A percentile compares a stretch with the other conserved stretches of the same genome.
Evolutionary conservation across 2,888 invertebrate species (phyloP).

Genomic region (Bombylius discolor): DNA sequence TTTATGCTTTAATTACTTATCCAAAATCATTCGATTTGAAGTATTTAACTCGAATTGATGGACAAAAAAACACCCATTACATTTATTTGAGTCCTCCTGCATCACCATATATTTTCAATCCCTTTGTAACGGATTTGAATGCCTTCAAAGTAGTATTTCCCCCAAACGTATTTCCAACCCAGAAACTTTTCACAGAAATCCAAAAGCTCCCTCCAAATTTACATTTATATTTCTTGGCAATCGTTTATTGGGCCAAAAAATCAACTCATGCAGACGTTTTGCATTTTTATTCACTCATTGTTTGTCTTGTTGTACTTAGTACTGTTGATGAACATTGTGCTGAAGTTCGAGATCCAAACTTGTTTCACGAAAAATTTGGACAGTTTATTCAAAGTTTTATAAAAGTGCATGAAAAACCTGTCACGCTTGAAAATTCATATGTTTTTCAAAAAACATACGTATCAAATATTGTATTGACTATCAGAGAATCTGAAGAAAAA

Average conservation of each 20-base stretch:
- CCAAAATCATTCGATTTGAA: constrained; percentile 22
- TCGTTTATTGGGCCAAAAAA: constrained; percentile 31
- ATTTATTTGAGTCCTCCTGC: not conserved
- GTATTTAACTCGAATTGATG: constrained; percentile 28
- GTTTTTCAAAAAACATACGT: too few species aligned
- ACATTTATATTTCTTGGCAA: constrained; percentile 27
- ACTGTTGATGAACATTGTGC: constrained; percentile 30
- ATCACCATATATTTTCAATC: not conserved
- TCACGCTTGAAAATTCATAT: too few species aligned
- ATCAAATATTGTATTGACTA: too few species aligned
- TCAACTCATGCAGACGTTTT: constrained; percentile 25
- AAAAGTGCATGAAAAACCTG: too few species aligned
- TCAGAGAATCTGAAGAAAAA: constrained; percentile 15
- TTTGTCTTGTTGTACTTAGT: constrained; percentile 26
- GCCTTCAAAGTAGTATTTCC: constrained; percentile 23
- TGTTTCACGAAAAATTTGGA: constrained; percentile 27
- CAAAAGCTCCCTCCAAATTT: constrained; percentile 24
- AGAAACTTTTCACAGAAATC: constrained; percentile 22
- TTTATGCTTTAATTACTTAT: constrained; percentile 38
- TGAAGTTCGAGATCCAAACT: constrained; percentile 25
- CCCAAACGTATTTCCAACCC: constrained; percentile 15
- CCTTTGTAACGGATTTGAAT: constrained; percentile 18
- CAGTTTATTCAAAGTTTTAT: constrained; percentile 23
- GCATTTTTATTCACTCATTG: constrained; percentile 27
- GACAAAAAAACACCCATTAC: constrained; percentile 25